phyloP scores from a whole-genome alignment of 2,113 vertebrate species.

The Cynocephalus volans region DNA sequence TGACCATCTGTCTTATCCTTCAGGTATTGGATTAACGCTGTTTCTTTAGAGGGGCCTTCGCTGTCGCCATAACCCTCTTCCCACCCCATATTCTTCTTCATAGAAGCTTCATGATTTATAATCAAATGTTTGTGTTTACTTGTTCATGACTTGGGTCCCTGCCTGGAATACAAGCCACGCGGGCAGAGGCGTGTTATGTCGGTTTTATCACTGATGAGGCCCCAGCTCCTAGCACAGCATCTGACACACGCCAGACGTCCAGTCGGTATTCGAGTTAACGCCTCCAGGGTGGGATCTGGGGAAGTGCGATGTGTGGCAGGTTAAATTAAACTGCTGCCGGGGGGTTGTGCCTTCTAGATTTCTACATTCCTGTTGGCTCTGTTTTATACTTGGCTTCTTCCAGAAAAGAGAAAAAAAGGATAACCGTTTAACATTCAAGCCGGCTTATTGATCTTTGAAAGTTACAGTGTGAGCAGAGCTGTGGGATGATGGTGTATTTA shows the following conservation, averaged over 20 bases:
- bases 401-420: neutral
- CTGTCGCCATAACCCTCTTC: rapidly evolving
- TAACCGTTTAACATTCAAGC: neutral
- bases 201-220: rapidly evolving
- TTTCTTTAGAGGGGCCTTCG: neutral
- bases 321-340: rapidly evolving
- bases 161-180: neutral
- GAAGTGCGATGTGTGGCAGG: rapidly evolving
- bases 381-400: neutral
- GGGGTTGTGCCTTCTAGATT: neutral
- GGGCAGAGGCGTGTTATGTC: neutral
- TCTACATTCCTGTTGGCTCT: neutral
- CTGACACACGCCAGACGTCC: rapidly evolving
- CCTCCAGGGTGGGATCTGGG: neutral
- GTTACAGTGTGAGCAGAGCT: neutral
- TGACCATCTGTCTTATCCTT: rapidly evolving
- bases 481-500: neutral
- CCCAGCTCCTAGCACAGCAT: neutral
- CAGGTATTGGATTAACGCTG: too few species aligned
- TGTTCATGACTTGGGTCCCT: neutral
- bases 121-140: neutral
- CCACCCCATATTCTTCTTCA: neutral
- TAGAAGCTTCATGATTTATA: neutral
- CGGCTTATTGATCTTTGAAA: neutral
- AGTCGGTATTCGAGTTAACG: rapidly evolving